Conservation (phyloP, 2,797 vertebrate species). For the Xiphophorus birchmanni region DNA sequence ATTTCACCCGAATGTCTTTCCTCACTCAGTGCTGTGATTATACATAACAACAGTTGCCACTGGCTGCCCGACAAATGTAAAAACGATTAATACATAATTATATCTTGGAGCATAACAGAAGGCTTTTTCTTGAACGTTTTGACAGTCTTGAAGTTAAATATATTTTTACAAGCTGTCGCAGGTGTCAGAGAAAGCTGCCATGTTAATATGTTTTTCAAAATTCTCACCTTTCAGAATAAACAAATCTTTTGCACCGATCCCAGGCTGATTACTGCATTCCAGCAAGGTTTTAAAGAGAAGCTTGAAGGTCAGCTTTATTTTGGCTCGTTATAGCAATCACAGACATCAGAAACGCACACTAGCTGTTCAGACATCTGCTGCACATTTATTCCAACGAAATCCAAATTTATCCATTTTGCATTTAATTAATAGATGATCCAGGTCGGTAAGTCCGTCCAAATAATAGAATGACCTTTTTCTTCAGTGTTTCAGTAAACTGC, state of each 20-base stretch:
- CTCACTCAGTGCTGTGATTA: neutral
- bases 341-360: neutral
- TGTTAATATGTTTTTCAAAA: neutral
- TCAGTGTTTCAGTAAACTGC: neutral
- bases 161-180: neutral
- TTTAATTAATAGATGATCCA: conserved; percentile 6
- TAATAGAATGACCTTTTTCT: conserved; percentile 5
- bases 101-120: neutral
- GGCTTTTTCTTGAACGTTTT: neutral
- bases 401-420: conserved; percentile 5
- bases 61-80: neutral
- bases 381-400: neutral
- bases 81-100: neutral
- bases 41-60: neutral
- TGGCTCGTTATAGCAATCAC: neutral
- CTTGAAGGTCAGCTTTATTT: conserved; percentile 1
- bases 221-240: neutral
- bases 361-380: conserved; percentile 7
- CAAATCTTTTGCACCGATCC: neutral
- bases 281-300: neutral
- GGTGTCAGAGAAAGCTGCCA: conserved; percentile 1
- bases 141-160: neutral
- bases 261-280: neutral
- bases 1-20: neutral
- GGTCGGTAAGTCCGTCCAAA: neutral